Evolutionary conservation across 2,888 invertebrate genomes (phyloP).

Genomic region (Drosophila greeni): DNA sequence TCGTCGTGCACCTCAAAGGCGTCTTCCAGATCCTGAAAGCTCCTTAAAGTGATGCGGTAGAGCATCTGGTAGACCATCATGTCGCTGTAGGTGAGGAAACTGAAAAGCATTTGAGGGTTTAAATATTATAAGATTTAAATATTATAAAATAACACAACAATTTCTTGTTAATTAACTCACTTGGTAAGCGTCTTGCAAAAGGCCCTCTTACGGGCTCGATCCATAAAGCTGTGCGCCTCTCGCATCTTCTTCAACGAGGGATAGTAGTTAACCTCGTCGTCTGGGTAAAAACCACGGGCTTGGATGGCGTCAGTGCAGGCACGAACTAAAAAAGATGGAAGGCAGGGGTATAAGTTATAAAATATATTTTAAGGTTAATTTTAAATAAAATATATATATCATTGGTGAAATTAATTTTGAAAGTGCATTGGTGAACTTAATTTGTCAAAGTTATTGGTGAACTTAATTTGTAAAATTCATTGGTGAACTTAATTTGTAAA

Average conservation of each 20-base stretch:
- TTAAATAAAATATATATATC: no score
- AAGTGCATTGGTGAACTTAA: no score
- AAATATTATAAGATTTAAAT: neutral
- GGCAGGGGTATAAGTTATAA: neutral
- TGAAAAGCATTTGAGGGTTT: slow-evolving; percentile 63
- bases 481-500: no score
- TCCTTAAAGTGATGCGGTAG: slow-evolving; percentile 83
- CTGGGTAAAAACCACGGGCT: slow-evolving; percentile 87
- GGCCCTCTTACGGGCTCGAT: slow-evolving; percentile 90
- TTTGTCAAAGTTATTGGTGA: no score
- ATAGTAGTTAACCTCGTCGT: slow-evolving; percentile 81
- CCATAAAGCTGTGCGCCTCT: slow-evolving; percentile 90
- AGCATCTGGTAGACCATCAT: slow-evolving; percentile 86
- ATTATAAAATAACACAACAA: no score
- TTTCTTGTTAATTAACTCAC: slow-evolving; percentile 79
- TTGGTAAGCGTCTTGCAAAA: slow-evolving; percentile 88
- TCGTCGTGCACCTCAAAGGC: slow-evolving; percentile 81
- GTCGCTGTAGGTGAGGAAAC: slow-evolving; percentile 86
- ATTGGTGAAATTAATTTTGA: no score
- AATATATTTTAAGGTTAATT: no score
- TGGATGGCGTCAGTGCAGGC: slow-evolving; percentile 88
- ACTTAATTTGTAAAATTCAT: no score
- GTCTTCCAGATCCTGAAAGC: slow-evolving; percentile 81
- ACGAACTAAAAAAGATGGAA: slow-evolving; percentile 75
- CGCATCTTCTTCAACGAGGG: slow-evolving; percentile 82